These are phyloP conservation scores for Gallinago nigripennis DNA, from an alignment of 2,797 vertebrate genomes.

Conservation along the genomic window DNA sequence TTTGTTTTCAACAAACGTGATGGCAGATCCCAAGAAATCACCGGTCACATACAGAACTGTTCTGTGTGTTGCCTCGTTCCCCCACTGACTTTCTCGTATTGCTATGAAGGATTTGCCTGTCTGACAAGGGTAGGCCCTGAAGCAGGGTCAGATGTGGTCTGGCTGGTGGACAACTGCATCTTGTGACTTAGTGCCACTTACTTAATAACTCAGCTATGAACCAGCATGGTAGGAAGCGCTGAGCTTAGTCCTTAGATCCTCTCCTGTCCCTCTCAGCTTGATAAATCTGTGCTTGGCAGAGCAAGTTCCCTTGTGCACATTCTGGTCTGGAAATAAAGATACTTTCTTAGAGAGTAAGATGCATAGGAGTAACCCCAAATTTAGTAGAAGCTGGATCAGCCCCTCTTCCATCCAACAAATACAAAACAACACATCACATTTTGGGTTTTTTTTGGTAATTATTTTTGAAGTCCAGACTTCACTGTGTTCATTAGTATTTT, in stretches of 20 bases:
- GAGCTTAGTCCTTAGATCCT: background rate
- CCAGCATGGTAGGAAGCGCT: fast-evolving
- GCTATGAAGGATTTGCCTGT: background rate
- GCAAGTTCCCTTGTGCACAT: background rate
- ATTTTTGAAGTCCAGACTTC: background rate
- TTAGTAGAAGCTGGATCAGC: background rate
- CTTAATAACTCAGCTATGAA: background rate
- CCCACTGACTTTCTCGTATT: background rate
- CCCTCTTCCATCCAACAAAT: background rate
- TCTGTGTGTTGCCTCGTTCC: background rate
- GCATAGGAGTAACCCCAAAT: background rate
- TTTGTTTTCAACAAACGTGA: background rate
- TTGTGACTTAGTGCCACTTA: background rate
- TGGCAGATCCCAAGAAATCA: background rate
- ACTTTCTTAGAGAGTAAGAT: background rate
- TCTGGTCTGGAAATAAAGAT: background rate
- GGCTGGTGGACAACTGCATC: background rate
- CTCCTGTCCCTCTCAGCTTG: background rate
- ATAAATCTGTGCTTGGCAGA: background rate
- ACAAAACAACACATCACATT: background rate
- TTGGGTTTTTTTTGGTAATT: background rate
- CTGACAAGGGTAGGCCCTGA: background rate
- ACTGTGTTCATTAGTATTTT: background rate
- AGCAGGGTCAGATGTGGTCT: background rate
- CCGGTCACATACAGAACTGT: background rate